Percentiles rank a stretch among this genome's conserved stretches.
Conservation (phyloP, 1,140 invertebrate genomes). For the Zaprionus ghesquierei region DNA sequence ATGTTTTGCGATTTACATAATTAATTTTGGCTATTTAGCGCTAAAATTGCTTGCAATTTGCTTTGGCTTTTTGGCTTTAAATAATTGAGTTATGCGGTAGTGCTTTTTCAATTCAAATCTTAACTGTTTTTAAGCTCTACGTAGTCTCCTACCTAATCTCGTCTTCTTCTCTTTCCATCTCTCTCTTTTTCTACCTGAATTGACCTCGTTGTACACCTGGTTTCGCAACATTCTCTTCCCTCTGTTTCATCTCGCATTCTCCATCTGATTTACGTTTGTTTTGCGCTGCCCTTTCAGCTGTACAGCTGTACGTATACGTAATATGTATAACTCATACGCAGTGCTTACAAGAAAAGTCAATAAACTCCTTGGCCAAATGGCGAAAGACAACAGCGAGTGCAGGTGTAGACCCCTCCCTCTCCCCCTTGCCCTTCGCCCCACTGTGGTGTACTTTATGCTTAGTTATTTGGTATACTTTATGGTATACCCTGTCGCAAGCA, state of each 20-base stretch:
- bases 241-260: neutral
- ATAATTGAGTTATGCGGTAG: neutral
- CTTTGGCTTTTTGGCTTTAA: neutral
- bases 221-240: neutral
- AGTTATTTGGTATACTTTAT: too few relatives aligned
- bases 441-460: too few relatives aligned
- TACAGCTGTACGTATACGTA: neutral
- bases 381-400: neutral
- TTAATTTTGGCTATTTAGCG: constrained; percentile 21
- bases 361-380: neutral
- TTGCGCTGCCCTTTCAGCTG: neutral
- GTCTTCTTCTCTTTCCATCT: neutral
- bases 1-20: constrained; percentile 14
- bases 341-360: neutral
- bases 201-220: neutral
- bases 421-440: too few relatives aligned
- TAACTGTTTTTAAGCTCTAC: too few relatives aligned
- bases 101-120: too few relatives aligned
- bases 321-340: neutral
- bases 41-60: neutral
- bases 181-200: neutral
- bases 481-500: too few relatives aligned
- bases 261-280: neutral
- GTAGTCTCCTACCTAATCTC: too few relatives aligned
- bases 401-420: neutral